Percentiles rank a stretch among this genome's conserved stretches.
Conservation (phyloP, 2,113 vertebrate genomes). For the Petaurus breviceps region DNA sequence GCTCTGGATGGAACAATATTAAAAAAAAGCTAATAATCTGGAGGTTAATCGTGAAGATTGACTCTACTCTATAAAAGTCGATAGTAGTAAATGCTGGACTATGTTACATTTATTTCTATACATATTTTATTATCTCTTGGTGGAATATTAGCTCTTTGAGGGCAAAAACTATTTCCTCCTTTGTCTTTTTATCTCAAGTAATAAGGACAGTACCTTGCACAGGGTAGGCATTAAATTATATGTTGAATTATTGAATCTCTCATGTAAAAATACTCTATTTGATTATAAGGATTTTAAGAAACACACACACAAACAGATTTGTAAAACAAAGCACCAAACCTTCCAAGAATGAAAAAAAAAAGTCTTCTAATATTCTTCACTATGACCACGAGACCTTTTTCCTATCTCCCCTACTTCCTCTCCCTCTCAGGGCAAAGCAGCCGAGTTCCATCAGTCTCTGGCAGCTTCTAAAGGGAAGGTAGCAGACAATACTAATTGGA, state of each 20-base stretch:
- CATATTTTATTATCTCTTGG: neutral
- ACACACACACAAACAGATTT: neutral
- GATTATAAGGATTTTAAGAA: neutral
- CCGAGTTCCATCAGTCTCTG: neutral
- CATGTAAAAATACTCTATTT: neutral
- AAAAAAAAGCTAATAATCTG: neutral
- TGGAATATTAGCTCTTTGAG: neutral
- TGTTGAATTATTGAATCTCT: neutral
- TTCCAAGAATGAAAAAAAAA: neutral
- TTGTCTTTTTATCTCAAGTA: neutral
- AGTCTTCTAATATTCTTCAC: slow-evolving; percentile 5
- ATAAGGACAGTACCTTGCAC: neutral
- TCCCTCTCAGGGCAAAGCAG: slow-evolving; percentile 57
- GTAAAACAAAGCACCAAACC: neutral
- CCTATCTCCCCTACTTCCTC: slow-evolving; percentile 20
- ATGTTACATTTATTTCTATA: neutral
- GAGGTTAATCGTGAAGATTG: neutral
- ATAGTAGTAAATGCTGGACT: neutral
- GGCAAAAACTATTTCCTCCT: neutral
- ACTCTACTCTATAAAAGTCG: neutral
- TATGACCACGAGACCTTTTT: slow-evolving; percentile 36
- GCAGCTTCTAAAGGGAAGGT: slow-evolving; percentile 57
- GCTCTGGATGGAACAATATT: neutral
- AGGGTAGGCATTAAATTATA: neutral
- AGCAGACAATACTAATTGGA: slow-evolving; percentile 63